Evolutionary conservation across 2,797 vertebrate species (phyloP).

Genomic region (Setipinna tenuifilis): DNA sequence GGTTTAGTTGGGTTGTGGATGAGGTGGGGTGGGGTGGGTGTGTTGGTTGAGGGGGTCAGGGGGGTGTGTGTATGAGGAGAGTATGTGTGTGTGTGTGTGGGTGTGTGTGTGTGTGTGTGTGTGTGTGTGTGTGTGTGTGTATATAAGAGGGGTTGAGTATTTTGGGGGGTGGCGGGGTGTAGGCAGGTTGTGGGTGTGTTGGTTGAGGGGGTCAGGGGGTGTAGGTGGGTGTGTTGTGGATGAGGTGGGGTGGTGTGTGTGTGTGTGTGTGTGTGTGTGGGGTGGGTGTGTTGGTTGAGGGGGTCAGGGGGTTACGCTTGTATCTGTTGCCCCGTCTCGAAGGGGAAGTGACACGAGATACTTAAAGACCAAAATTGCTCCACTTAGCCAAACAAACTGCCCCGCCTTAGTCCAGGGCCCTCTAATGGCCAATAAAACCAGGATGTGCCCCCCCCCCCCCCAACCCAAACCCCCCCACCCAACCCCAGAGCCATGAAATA

Average conservation of each 20-base stretch:
- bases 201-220: too few species aligned
- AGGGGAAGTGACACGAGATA: slow-evolving; percentile 76
- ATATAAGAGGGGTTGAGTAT: too few species aligned
- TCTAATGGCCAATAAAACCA: slow-evolving; percentile 79
- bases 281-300: neutral
- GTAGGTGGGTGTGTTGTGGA: neutral
- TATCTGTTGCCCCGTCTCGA: slow-evolving; percentile 66
- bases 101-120: too few species aligned
- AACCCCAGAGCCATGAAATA: slow-evolving; percentile 67
- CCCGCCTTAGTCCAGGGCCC: slow-evolving; percentile 56
- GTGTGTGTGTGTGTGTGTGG: neutral
- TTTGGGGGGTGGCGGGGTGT: too few species aligned
- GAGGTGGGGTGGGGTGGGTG: neutral
- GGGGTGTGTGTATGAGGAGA: too few species aligned
- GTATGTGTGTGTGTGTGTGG: too few species aligned
- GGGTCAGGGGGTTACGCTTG: slow-evolving; percentile 41
- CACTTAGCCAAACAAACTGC: slow-evolving; percentile 76
- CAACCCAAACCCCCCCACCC: slow-evolving; percentile 57
- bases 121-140: too few species aligned
- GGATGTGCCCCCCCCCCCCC: slow-evolving; percentile 60
- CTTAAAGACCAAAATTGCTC: slow-evolving; percentile 75
- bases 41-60: neutral
- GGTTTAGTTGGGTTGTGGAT: too few species aligned
- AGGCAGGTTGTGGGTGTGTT: neutral
- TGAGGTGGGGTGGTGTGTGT: neutral